Evolutionary conservation across 2,888 invertebrate species (phyloP).

Genomic region (Epistrophe eligans): DNA sequence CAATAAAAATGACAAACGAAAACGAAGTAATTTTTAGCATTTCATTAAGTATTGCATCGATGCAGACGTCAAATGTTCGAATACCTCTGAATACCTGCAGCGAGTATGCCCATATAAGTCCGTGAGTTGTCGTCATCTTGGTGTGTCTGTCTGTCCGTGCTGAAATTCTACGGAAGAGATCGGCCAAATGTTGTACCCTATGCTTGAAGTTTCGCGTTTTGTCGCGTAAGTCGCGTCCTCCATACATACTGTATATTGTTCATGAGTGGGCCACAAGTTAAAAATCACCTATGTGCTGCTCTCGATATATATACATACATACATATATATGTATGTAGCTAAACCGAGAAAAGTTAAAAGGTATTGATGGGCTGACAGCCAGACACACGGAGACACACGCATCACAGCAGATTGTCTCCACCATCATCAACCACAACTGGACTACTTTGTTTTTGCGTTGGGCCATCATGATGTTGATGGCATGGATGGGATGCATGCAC

Average conservation of each 20-base stretch:
- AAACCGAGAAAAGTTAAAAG: constrained; percentile 15
- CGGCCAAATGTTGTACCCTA: constrained; percentile 6
- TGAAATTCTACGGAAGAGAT: constrained; percentile 70
- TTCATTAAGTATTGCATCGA: constrained; percentile 76
- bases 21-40: constrained; percentile 76
- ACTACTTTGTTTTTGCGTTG: constrained; percentile 33
- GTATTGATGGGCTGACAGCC: constrained; percentile 65
- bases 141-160: constrained; percentile 56
- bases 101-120: constrained; percentile 73
- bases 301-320: constrained; percentile 29
- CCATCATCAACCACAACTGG: constrained; percentile 19
- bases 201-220: constrained; percentile 7
- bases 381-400: constrained; percentile 72
- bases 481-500: constrained; percentile 19
- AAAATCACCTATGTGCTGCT: constrained; percentile 61
- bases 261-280: constrained; percentile 70
- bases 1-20: constrained; percentile 76
- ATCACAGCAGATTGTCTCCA: constrained; percentile 52
- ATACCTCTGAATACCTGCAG: constrained; percentile 72
- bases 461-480: not conserved
- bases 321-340: not conserved
- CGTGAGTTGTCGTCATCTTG: constrained; percentile 35
- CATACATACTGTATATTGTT: not conserved
- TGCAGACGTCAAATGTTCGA: constrained; percentile 76
- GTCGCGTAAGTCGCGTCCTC: constrained; percentile 27